Conservation (phyloP, 2,888 invertebrate genomes). For the Lapara coniferarum region DNA sequence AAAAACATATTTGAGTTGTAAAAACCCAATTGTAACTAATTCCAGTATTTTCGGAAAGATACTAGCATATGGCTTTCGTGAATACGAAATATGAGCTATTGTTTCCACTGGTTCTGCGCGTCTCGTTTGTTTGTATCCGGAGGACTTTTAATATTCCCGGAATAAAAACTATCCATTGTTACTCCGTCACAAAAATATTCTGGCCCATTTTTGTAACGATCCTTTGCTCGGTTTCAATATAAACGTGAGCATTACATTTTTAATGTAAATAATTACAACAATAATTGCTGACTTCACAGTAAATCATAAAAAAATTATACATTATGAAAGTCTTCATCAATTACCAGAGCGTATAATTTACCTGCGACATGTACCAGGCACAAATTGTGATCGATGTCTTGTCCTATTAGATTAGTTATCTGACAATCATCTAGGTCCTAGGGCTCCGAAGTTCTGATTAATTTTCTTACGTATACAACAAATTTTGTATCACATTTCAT, state of each 20-base stretch:
- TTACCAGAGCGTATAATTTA: not conserved
- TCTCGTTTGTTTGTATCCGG: not conserved
- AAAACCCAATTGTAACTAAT: not conserved
- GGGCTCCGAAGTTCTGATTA: not conserved
- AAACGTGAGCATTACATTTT: not conserved
- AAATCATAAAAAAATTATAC: not conserved
- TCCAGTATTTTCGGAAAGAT: not conserved
- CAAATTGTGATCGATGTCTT: slow-evolving; percentile 18
- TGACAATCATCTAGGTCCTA: not conserved
- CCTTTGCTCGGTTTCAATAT: not conserved
- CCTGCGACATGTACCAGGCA: not conserved
- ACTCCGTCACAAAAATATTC: not conserved
- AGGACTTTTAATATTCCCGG: not conserved
- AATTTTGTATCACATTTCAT: slow-evolving; percentile 1
- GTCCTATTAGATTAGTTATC: slow-evolving; percentile 9
- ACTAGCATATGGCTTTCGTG: not conserved
- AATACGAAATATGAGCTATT: not conserved
- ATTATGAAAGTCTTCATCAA: not conserved
- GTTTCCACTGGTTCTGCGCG: not conserved
- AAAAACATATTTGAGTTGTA: too few species aligned
- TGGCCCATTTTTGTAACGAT: not conserved
- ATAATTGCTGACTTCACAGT: not conserved
- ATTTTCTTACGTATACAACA: not conserved
- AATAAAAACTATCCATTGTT: slow-evolving; percentile 4
- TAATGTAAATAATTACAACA: not conserved